These are phyloP conservation scores for Stomatorhinus walkeri DNA, from an alignment of 2,797 vertebrate genomes.

Conservation along the genomic window DNA sequence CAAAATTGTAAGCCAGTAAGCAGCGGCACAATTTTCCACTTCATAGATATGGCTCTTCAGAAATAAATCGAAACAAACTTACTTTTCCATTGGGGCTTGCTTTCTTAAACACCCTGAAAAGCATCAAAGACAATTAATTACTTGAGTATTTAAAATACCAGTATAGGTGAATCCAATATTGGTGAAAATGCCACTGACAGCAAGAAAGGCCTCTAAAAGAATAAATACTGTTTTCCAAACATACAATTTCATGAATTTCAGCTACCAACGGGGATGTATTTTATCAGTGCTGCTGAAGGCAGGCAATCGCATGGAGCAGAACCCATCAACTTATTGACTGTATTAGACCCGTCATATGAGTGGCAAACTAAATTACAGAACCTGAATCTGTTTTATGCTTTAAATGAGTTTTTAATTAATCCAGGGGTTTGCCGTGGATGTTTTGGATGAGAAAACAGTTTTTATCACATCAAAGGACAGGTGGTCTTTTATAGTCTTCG, in stretches of 20 bases:
- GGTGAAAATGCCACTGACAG: neutral
- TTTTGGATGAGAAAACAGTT: neutral
- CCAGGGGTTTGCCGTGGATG: neutral
- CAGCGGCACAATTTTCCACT: neutral
- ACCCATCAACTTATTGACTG: neutral
- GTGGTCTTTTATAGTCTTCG: neutral
- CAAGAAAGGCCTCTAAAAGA: neutral
- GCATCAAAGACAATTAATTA: constrained; percentile 25
- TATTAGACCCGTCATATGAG: neutral
- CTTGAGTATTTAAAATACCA: neutral
- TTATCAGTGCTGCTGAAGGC: neutral
- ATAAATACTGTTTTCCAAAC: neutral
- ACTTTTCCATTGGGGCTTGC: constrained; percentile 96
- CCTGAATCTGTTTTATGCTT: neutral
- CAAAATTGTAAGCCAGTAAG: neutral
- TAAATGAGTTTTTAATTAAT: neutral
- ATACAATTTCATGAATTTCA: neutral
- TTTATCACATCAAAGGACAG: neutral
- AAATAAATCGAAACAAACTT: constrained; percentile 38
- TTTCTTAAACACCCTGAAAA: constrained; percentile 90
- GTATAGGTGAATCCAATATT: neutral
- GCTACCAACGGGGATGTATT: neutral
- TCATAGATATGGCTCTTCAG: neutral
- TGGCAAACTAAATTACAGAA: neutral
- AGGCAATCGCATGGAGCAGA: neutral